Evolutionary conservation across 2,797 vertebrate genomes (phyloP).

Genomic region (Squalus acanthias): DNA sequence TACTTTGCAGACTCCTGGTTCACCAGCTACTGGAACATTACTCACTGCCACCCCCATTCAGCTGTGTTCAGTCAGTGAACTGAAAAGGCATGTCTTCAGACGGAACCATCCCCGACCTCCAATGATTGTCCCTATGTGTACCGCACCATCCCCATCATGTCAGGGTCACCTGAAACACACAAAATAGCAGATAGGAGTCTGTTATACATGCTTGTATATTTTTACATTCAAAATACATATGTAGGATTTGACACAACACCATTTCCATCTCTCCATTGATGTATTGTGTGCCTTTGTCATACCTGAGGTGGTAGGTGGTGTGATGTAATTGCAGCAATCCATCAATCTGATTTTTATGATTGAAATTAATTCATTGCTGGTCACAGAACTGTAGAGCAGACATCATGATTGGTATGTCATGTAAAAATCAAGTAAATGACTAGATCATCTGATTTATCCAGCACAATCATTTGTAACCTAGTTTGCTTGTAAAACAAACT

Average conservation of each 20-base stretch:
- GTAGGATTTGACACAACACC: not conserved
- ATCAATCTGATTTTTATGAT: not conserved
- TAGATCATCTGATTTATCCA: not conserved
- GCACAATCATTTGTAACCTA: not conserved
- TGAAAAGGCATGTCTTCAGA: not conserved
- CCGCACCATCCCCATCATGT: not conserved
- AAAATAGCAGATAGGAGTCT: not conserved
- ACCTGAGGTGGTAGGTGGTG: not conserved
- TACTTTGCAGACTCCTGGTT: not conserved
- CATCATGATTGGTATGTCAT: not conserved
- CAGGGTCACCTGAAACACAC: not conserved
- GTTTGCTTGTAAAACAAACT: not conserved
- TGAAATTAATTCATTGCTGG: not conserved
- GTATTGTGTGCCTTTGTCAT: not conserved
- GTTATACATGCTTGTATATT: not conserved
- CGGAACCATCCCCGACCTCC: not conserved
- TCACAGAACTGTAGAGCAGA: not conserved
- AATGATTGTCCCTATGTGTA: not conserved
- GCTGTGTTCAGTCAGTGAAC: not conserved
- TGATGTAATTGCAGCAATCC: not conserved
- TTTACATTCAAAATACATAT: not conserved
- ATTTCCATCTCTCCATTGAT: not conserved
- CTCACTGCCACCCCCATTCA: not conserved
- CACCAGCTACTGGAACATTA: not conserved
- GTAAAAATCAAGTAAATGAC: not conserved